Evolutionary conservation across 2,888 invertebrate genomes (phyloP).

Genomic region (Steromphala cineraria): DNA sequence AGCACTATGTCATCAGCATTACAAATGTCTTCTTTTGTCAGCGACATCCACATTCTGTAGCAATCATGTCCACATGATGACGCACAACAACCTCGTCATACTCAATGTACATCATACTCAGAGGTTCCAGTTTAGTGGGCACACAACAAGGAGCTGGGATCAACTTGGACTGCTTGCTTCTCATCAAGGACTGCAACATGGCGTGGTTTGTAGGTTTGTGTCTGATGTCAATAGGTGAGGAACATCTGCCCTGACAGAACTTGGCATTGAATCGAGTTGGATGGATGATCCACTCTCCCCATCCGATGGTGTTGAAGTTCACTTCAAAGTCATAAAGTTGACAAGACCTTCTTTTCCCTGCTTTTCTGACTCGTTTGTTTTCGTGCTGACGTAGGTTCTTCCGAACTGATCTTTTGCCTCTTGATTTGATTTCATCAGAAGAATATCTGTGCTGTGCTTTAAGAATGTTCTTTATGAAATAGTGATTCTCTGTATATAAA

Average conservation of each 20-base stretch:
- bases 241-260: constrained; percentile 68
- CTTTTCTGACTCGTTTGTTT: constrained; percentile 38
- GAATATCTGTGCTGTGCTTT: too few species aligned
- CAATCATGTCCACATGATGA: constrained; percentile 72
- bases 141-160: constrained; percentile 71
- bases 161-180: constrained; percentile 54
- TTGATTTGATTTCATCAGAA: background rate
- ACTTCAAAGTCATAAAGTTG: constrained; percentile 62
- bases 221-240: constrained; percentile 57
- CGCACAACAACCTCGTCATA: constrained; percentile 69
- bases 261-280: constrained; percentile 70
- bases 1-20: too few species aligned
- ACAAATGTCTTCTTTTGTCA: constrained; percentile 34
- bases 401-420: background rate
- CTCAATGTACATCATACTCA: constrained; percentile 73
- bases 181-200: constrained; percentile 70
- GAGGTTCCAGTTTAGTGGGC: constrained; percentile 65
- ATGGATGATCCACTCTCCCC: constrained; percentile 72
- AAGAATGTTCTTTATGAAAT: too few species aligned
- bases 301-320: constrained; percentile 70
- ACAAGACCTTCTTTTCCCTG: constrained; percentile 49
- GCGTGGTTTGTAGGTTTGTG: constrained; percentile 72
- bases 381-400: constrained; percentile 28
- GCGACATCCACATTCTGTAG: constrained; percentile 69
- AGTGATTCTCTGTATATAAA: too few species aligned